Evolutionary conservation across 2,797 vertebrate species (phyloP).

Genomic region (Tarsius wallacei): DNA sequence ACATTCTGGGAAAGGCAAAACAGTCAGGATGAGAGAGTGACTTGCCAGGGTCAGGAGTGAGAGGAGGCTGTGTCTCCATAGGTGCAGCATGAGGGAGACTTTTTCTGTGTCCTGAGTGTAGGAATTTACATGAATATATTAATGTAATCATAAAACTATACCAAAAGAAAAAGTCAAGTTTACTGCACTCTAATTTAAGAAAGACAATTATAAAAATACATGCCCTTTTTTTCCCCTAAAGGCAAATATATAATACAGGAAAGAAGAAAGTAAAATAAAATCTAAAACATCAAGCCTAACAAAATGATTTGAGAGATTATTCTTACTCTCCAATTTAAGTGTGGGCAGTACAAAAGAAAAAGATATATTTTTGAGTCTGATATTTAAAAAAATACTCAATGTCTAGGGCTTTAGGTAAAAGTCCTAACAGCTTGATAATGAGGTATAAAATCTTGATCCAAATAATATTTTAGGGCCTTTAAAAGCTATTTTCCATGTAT

Average conservation of each 20-base stretch:
- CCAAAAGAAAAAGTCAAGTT: not conserved
- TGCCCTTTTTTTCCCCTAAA: not conserved
- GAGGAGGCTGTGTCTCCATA: too few relatives aligned
- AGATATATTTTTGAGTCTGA: not conserved
- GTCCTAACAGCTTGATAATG: conserved; percentile 5
- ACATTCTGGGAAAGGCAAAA: not conserved
- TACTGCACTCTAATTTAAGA: not conserved
- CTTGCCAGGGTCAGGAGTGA: rapidly evolving
- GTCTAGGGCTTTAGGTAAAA: conserved; percentile 18
- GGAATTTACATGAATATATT: rapidly evolving
- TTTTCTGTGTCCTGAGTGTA: not conserved
- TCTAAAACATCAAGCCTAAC: not conserved
- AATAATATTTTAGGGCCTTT: not conserved
- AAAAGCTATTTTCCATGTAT: not conserved
- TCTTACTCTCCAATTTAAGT: not conserved
- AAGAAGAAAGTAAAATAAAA: conserved; percentile 47
- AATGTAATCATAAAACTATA: not conserved
- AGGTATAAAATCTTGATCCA: conserved; percentile 57
- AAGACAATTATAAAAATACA: conserved; percentile 9
- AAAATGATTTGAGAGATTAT: not conserved
- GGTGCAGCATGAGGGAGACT: rapidly evolving
- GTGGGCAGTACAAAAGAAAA: not conserved
- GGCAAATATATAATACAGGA: not conserved
- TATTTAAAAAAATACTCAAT: conserved; percentile 13
- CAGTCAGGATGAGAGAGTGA: not conserved